phyloP scores from a whole-genome alignment of 2,888 invertebrate genomes.

The Heterodera filipjevi region DNA sequence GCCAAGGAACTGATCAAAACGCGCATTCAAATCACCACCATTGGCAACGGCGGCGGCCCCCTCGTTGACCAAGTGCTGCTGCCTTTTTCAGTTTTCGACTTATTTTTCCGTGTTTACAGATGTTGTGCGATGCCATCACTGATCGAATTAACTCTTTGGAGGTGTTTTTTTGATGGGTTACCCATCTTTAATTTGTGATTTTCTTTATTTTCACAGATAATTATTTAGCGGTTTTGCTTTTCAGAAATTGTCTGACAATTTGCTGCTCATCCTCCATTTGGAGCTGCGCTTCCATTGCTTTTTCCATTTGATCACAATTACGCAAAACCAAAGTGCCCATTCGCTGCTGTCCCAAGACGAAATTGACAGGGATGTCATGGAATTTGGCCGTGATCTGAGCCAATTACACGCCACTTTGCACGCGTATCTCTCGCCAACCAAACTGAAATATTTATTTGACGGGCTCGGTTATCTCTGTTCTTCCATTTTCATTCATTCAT shows the following conservation, averaged over 20 bases:
- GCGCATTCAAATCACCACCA: conserved; percentile 43
- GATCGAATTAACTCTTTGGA: conserved; percentile 66
- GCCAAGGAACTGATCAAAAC: conserved; percentile 43
- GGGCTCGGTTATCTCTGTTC: conserved; percentile 80
- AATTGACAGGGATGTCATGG: conserved; percentile 68
- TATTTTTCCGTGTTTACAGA: conserved; percentile 39
- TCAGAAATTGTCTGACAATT: conserved; percentile 24
- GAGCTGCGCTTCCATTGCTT: conserved; percentile 91
- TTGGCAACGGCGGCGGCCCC: conserved; percentile 20
- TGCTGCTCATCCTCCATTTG: conserved; percentile 82
- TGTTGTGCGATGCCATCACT: conserved; percentile 50
- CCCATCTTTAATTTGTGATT: not conserved
- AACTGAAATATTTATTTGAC: conserved; percentile 74
- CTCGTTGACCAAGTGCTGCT: conserved; percentile 27
- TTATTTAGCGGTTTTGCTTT: not conserved
- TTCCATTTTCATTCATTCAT: conserved; percentile 77
- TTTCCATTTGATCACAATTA: conserved; percentile 79
- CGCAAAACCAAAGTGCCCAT: conserved; percentile 64
- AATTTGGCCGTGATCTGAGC: conserved; percentile 78
- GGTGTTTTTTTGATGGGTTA: conserved; percentile 70
- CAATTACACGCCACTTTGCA: conserved; percentile 76
- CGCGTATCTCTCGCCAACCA: conserved; percentile 77
- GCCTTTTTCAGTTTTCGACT: not conserved
- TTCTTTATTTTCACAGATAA: not conserved
- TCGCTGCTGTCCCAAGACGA: conserved; percentile 48